Percentiles rank a stretch among this genome's conserved stretches.
phyloP scores from a whole-genome alignment of 2,113 vertebrate species.

The Myotis brandtii region DNA sequence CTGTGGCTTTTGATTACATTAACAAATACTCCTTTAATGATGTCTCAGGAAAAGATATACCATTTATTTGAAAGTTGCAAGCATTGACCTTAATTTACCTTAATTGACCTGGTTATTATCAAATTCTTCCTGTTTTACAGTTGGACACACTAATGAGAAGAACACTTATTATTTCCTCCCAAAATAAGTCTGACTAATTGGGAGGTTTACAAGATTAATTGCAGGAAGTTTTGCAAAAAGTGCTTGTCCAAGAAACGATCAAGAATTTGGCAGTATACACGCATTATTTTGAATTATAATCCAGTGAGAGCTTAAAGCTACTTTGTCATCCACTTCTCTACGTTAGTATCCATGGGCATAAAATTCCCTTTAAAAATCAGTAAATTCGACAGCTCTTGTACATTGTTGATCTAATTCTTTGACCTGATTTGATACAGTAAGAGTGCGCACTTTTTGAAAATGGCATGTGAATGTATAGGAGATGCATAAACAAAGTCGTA shows the following conservation, averaged over 20 bases:
- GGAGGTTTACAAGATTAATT: slow-evolving; percentile 80
- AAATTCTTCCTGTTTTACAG: slow-evolving; percentile 20
- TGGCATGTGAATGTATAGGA: not conserved
- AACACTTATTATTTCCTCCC: slow-evolving; percentile 73
- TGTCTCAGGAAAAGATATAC: slow-evolving; percentile 51
- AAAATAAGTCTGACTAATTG: slow-evolving; percentile 77
- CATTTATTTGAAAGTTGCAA: slow-evolving; percentile 72
- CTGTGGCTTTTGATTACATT: slow-evolving; percentile 59
- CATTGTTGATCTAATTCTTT: not conserved
- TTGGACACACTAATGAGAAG: slow-evolving; percentile 71
- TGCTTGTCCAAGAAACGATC: slow-evolving; percentile 62
- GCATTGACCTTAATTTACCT: slow-evolving; percentile 76
- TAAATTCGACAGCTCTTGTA: not conserved
- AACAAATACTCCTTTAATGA: slow-evolving; percentile 69
- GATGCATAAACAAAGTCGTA: not conserved
- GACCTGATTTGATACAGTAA: not conserved
- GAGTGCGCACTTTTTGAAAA: not conserved
- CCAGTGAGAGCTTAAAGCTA: not conserved
- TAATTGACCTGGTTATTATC: slow-evolving; percentile 42
- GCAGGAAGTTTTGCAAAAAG: slow-evolving; percentile 53
- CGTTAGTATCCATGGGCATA: not conserved
- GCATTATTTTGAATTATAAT: slow-evolving; percentile 53
- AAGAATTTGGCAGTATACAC: slow-evolving; percentile 61
- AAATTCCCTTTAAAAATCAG: not conserved
- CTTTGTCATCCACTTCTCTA: not conserved